These are phyloP conservation scores for Anagrus nilaparvatae DNA, from an alignment of 1,140 invertebrate species.

Conservation along the genomic window DNA sequence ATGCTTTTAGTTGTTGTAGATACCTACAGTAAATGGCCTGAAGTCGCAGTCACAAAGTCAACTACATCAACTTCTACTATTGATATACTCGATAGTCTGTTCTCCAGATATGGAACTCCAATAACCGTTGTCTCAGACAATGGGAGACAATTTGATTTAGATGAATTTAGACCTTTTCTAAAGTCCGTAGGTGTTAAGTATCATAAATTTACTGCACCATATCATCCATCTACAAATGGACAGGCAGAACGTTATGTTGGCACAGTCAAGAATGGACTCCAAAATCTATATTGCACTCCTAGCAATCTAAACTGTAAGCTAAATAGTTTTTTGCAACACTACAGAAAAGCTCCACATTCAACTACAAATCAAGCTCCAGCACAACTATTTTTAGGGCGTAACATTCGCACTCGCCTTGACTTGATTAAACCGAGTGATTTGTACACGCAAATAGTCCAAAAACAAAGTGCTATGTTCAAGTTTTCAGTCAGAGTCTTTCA, in stretches of 20 bases:
- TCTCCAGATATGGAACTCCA: constrained; percentile 18
- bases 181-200: constrained; percentile 21
- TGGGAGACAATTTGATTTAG: constrained; percentile 18
- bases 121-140: constrained; percentile 19
- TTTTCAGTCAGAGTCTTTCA: no score
- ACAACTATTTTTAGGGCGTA: no score
- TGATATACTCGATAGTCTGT: constrained; percentile 7
- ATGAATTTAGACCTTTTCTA: constrained; percentile 22
- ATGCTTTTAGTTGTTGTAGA: no score
- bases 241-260: no score
- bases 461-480: no score
- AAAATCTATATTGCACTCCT: constrained; percentile 8
- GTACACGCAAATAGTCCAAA: background rate
- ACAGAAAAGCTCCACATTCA: no score
- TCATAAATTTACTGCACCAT: no score
- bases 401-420: constrained; percentile 8
- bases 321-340: no score
- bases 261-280: constrained; percentile 20
- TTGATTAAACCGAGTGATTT: constrained; percentile 2
- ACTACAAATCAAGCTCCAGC: no score
- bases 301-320: no score
- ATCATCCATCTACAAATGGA: no score
- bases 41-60: background rate
- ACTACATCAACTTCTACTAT: constrained; percentile 14
- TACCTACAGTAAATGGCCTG: no score